Evolutionary conservation across 2,113 vertebrate species (phyloP).

Genomic region (Corynorhinus townsendii): DNA sequence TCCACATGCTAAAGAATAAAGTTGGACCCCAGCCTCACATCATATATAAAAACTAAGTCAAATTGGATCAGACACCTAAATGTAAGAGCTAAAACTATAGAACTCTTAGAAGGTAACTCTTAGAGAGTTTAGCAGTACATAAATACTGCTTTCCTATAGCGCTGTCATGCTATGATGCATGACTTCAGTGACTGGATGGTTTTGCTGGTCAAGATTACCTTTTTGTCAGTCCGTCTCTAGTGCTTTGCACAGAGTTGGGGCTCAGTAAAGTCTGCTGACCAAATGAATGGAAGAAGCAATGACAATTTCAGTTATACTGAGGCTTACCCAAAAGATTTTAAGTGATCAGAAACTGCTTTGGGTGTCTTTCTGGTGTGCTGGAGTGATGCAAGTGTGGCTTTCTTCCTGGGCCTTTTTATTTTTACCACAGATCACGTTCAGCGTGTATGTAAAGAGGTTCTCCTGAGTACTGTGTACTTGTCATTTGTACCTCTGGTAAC

Average conservation of each 20-base stretch:
- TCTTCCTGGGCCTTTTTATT: not conserved
- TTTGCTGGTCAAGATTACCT: not conserved
- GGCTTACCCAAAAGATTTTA: not conserved
- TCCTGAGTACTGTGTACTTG: not conserved
- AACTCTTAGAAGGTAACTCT: not conserved
- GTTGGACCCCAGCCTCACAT: not conserved
- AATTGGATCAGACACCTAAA: not conserved
- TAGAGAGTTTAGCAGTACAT: not conserved
- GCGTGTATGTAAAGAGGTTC: not conserved
- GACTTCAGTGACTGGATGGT: not conserved
- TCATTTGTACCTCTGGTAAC: not conserved
- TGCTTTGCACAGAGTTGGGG: not conserved
- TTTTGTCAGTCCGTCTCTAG: not conserved
- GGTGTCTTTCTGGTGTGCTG: not conserved
- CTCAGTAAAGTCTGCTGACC: not conserved
- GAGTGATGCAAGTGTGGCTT: not conserved
- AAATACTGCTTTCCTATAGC: not conserved
- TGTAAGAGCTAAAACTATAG: not conserved
- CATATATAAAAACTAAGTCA: not conserved
- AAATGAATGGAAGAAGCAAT: not conserved
- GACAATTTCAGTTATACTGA: not conserved
- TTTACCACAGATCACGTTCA: not conserved
- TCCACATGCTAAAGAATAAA: not conserved
- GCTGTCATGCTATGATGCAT: not conserved
- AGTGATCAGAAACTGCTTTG: not conserved